Conservation (phyloP, 1,140 invertebrate species). For the Eumaeus atala region DNA sequence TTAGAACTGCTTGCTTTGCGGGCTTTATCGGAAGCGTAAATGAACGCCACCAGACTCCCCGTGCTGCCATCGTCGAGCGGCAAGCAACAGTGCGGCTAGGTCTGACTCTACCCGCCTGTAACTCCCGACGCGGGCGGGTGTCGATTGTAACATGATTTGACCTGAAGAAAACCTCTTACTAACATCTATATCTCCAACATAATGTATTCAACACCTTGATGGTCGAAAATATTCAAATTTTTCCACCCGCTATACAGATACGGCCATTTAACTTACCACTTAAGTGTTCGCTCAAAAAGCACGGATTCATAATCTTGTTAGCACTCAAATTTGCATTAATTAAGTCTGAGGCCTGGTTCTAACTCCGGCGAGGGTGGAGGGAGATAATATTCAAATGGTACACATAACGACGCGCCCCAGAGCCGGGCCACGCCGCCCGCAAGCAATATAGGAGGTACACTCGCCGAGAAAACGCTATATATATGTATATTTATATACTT, state of each 20-base stretch:
- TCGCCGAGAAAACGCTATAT: conserved; percentile 25
- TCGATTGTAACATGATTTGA: too few relatives aligned
- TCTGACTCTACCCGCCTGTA: too few relatives aligned
- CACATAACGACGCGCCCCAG: conserved; percentile 61
- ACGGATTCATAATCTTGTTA: conserved; percentile 72
- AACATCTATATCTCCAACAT: too few relatives aligned
- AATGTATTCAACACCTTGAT: too few relatives aligned
- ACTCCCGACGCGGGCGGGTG: too few relatives aligned
- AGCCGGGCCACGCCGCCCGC: conserved; percentile 50
- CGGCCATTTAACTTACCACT: conserved; percentile 49
- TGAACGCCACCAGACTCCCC: too few relatives aligned
- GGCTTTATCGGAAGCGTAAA: too few relatives aligned
- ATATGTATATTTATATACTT: too few relatives aligned
- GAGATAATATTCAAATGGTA: conserved; percentile 74
- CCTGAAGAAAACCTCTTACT: too few relatives aligned
- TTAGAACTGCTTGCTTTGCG: too few relatives aligned
- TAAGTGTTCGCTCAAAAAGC: conserved; percentile 61
- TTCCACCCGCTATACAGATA: conserved; percentile 44
- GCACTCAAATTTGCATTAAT: conserved; percentile 74
- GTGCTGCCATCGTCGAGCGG: too few relatives aligned
- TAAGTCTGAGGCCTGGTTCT: conserved; percentile 58
- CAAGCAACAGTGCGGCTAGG: too few relatives aligned
- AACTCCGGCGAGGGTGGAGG: conserved; percentile 29
- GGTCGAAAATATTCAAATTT: conserved; percentile 35
- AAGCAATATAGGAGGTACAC: conserved; percentile 61